These are phyloP conservation scores for Pollenia amentaria DNA, from an alignment of 2,888 invertebrate species.

Conservation along the genomic window DNA sequence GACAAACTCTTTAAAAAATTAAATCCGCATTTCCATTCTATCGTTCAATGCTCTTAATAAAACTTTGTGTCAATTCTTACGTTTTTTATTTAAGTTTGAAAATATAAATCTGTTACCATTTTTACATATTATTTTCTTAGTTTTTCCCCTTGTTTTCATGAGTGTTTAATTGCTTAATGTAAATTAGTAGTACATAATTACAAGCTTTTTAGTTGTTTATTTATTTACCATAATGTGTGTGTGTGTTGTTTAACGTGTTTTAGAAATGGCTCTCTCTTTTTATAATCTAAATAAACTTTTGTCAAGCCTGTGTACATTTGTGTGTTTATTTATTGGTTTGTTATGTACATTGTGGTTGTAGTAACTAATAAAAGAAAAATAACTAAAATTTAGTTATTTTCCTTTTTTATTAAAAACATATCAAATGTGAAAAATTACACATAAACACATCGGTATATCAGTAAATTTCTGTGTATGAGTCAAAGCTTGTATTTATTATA, in stretches of 20 bases:
- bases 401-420: background rate
- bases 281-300: conserved; percentile 21
- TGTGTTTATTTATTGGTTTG: conserved; percentile 32
- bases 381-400: too few species aligned
- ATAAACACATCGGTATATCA: background rate
- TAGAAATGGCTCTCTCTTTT: background rate
- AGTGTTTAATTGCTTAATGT: too few species aligned
- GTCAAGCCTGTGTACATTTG: conserved; percentile 6
- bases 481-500: too few species aligned
- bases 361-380: too few species aligned
- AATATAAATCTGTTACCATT: too few species aligned
- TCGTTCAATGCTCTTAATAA: too few species aligned
- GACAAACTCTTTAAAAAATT: too few species aligned
- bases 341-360: conserved; percentile 51
- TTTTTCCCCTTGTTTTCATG: background rate
- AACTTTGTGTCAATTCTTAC: too few species aligned
- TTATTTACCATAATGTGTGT: background rate
- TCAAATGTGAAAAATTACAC: conserved; percentile 11
- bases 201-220: background rate
- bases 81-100: too few species aligned
- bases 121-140: background rate
- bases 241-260: background rate
- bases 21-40: too few species aligned
- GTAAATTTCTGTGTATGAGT: too few species aligned
- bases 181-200: too few species aligned